Percentiles rank a stretch among this genome's conserved stretches.
phyloP scores from a whole-genome alignment of 2,797 vertebrate genomes.

The Protonibea diacanthus region DNA sequence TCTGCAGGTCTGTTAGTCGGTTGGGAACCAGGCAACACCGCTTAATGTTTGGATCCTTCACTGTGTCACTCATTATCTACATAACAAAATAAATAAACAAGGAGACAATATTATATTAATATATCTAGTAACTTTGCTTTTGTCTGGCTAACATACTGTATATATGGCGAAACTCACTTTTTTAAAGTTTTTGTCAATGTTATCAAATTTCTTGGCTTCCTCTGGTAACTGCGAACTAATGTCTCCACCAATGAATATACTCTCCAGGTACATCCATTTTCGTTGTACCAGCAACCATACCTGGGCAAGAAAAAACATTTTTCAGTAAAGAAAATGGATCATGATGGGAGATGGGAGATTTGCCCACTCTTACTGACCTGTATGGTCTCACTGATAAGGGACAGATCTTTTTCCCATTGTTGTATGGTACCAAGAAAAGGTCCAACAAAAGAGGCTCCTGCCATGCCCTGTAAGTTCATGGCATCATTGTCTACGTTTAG shows the following conservation, averaged over 20 bases:
- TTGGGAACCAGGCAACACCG: conserved; percentile 89
- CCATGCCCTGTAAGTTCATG: conserved; percentile 94
- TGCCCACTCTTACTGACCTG: conserved; percentile 85
- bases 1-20: conserved; percentile 88
- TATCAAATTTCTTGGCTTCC: conserved; percentile 95
- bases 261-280: conserved; percentile 99
- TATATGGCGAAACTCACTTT: conserved; percentile 81
- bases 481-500: conserved; percentile 92
- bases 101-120: not conserved
- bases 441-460: conserved; percentile 93
- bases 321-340: conserved; percentile 1
- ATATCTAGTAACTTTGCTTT: conserved; percentile 3
- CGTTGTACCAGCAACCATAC: conserved; percentile 95
- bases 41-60: conserved; percentile 90
- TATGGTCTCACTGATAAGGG: conserved; percentile 93
- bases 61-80: conserved; percentile 93
- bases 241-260: conserved; percentile 95
- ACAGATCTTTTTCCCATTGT: conserved; percentile 93
- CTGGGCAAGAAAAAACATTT: conserved; percentile 73
- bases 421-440: conserved; percentile 92
- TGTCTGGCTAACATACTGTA: not conserved
- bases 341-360: not conserved
- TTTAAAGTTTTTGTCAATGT: conserved; percentile 91
- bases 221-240: conserved; percentile 93
- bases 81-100: conserved; percentile 2